Evolutionary conservation across 37 sponge, comb jelly and placozoan genomes (phyloP).

Genomic region (Halichondria panicea): DNA sequence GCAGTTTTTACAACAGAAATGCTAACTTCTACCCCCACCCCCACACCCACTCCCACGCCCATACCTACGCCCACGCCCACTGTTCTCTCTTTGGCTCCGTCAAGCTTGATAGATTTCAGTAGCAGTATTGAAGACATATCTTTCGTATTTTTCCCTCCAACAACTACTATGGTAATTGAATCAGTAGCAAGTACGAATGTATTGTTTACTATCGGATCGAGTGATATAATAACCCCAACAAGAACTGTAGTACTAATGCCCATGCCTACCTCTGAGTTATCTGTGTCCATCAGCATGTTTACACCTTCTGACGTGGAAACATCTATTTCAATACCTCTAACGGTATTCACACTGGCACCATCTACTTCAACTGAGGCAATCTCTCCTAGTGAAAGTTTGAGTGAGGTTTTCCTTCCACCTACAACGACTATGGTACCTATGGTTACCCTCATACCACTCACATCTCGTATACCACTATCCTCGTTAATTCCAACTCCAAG

Average conservation of each 20-base stretch:
- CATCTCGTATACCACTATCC: not conserved
- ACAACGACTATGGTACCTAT: not conserved
- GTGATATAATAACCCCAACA: not conserved
- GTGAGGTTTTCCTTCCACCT: not conserved
- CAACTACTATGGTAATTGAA: too few species aligned
- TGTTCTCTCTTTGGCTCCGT: not conserved
- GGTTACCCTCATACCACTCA: not conserved
- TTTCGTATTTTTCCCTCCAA: too few species aligned
- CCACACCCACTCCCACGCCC: not conserved
- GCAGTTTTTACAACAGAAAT: not conserved
- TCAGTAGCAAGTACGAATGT: too few species aligned
- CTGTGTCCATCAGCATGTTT: slow-evolving; percentile 7
- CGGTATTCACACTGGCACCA: not conserved
- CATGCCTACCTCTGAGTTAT: slow-evolving; percentile 3
- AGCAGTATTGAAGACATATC: too few species aligned
- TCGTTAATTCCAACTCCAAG: not conserved
- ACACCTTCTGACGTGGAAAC: not conserved
- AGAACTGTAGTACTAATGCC: not conserved
- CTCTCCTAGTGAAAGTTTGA: not conserved
- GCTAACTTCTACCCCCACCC: not conserved
- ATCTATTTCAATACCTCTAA: not conserved
- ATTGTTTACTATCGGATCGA: too few species aligned
- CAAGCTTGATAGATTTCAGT: too few species aligned
- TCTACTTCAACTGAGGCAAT: not conserved
- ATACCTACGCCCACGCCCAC: not conserved